Evolutionary conservation across 2,888 invertebrate genomes (phyloP).

Genomic region (Dicyrtoma fusca): DNA sequence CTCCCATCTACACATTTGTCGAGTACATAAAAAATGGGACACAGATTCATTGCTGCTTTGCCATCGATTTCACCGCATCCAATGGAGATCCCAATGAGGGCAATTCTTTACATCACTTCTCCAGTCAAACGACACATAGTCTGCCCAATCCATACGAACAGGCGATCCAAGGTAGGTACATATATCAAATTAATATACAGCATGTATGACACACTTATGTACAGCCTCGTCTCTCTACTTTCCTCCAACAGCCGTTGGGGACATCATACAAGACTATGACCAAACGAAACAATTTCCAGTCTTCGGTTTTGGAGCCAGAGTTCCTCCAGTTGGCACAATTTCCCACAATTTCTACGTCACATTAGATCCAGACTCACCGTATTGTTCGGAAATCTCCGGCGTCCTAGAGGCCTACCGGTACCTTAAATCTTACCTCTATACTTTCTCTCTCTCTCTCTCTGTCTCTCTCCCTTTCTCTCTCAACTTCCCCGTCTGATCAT

Average conservation of each 20-base stretch:
- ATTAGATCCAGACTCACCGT: constrained; percentile 63
- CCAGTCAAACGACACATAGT: constrained; percentile 22
- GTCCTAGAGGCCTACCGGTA: constrained; percentile 55
- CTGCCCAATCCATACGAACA: constrained; percentile 61
- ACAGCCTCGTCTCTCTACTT: neutral
- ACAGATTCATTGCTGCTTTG: constrained; percentile 62
- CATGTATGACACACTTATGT: constrained; percentile 48
- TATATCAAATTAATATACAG: too few relatives aligned
- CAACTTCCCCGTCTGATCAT: neutral
- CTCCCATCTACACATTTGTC: constrained; percentile 62
- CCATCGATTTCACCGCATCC: constrained; percentile 59
- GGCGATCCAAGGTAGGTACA: constrained; percentile 60
- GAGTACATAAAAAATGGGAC: constrained; percentile 66
- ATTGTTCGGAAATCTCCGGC: constrained; percentile 62
- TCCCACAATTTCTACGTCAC: constrained; percentile 63
- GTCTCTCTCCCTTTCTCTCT: neutral
- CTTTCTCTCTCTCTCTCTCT: constrained; percentile 4
- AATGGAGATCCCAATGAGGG: constrained; percentile 60
- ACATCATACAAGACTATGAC: constrained; percentile 62
- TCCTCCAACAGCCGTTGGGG: constrained; percentile 58
- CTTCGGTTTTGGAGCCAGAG: constrained; percentile 61
- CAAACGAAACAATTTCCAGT: constrained; percentile 63
- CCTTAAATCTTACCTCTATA: neutral
- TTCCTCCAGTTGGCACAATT: constrained; percentile 60
- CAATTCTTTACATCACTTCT: constrained; percentile 60